Evolutionary conservation across 2,888 invertebrate genomes (phyloP), one percentile per base, ranked within the genome.

Genomic region (Deroplatys truncata): DNA sequence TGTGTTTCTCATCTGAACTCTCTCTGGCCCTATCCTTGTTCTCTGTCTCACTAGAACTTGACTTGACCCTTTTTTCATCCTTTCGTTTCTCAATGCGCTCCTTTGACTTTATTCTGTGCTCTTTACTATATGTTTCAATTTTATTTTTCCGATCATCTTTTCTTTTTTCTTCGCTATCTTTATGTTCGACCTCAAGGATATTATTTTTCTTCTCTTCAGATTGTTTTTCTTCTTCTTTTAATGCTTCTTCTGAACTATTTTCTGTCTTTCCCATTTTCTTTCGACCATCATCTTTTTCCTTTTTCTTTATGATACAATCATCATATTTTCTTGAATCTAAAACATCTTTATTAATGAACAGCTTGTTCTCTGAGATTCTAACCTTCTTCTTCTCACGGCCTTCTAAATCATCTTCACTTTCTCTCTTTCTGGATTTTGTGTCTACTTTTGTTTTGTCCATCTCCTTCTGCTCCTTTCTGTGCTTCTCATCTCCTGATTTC

Each of bases 401-500:
- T 84, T 90, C 88, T 35, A 35, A 5, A 83, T 84, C 88, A 35
- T 90, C 89, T 84, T 85, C 56, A n/a, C 43, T 35, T 43, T 89
- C 88, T 43, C 49, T 49, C 89, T 90, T 89, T 25, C 43, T 84
- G 10, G 85, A 72, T n/a, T 85, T 88, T 8, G 49, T 28, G 86
- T 84, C 85, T 25, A 56, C 7, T 82, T 89, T 90, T n/a, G 82
- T 49, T n/a, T 84, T 31, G 43, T 90, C 89, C 29, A 82, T 88
- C 20, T 89, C 89, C 84, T 91, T 91, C 35, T 87, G 88, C 31
- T 91, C 90, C 85, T 90, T 89, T 29, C 82, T 89, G 84, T 89
- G 88, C 16, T 89, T 88, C 43, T 84, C 43, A 15, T 89, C 88
- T 31, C 88, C 90, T 82, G 84, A 72, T 49, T 88, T 82, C 84